Base-by-base conservation (phyloP, 2,888 invertebrate genomes). In the Protonemura montana region DNA sequence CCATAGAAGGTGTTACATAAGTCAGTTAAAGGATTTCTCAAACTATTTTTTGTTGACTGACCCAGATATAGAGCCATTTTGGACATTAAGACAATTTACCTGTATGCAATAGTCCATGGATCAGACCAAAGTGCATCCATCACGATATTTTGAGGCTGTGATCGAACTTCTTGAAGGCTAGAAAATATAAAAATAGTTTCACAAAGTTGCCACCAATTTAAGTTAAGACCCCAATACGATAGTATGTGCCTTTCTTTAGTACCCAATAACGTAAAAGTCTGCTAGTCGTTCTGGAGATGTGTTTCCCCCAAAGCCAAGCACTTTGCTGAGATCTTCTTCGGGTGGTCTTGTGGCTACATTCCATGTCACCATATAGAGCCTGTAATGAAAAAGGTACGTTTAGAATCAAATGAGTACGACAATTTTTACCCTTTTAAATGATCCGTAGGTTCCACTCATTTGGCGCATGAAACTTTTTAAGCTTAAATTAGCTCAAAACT, bases 101-200 rank as follows among this genome's bases (percentile, higher is more conserved):
- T 91, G 88, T 96, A 94, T 85, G 94, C 93, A 87, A 94, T 93
- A 0, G 97, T 96, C 98, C 98, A 98, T 0, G 96, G 95, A 91
- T 97, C 97, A 89, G 95, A 95, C 90, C 96, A 96, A 82, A 98
- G 92, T 0, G 96, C 93, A 89, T 97, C 96, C 91, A 96, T 92
- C 26, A 98, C 92, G 91, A 97, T 94, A 91, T 97, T 96, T 90
- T 96, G 97, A 0, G 97, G 97, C 89, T 96, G 96, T 0, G 96
- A 95, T 90, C 97, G 97, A 0, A 98, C 96, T 93, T 98, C 98
- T 93, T 98, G 98, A 87, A 98, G 92, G 26, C 96, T 96, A 76
- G 41, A 76, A 76, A 35, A 86, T 81, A 85, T 41, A 84, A 80
- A 0, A 0, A 27, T 76, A 35, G 3, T 35, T 35, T 3, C 10